A percentile compares a stretch with the other conserved stretches of the same genome.
These are phyloP conservation scores for Noctua janthe DNA, from an alignment of 2,888 invertebrate genomes.

Conservation along the genomic window DNA sequence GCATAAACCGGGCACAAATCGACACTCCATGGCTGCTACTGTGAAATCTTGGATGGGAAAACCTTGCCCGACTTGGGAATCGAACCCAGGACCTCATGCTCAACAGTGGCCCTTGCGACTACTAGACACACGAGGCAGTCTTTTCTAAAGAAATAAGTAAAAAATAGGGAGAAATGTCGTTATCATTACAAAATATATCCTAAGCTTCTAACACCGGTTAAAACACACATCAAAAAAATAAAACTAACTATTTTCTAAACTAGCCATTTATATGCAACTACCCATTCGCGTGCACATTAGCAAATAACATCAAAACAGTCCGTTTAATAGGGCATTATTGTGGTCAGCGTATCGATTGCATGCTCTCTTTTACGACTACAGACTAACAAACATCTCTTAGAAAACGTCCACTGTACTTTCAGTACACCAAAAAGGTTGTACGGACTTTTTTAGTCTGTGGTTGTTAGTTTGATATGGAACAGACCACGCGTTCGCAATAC, in stretches of 20 bases:
- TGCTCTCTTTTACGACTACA: constrained; percentile 60
- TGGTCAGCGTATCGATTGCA: constrained; percentile 73
- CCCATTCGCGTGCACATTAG: constrained; percentile 74
- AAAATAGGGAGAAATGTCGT: neutral
- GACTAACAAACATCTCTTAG: neutral
- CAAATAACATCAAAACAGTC: constrained; percentile 78
- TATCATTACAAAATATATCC: neutral
- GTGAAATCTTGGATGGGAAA: neutral
- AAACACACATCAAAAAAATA: constrained; percentile 26
- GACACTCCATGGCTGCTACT: neutral
- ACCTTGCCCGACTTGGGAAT: neutral
- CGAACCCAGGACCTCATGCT: neutral
- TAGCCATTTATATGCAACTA: constrained; percentile 68
- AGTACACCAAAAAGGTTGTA: constrained; percentile 23
- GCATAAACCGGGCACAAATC: neutral
- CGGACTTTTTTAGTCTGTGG: constrained; percentile 43
- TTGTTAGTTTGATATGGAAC: constrained; percentile 43
- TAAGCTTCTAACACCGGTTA: neutral
- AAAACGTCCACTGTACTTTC: neutral
- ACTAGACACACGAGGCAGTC: neutral
- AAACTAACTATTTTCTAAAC: constrained; percentile 26
- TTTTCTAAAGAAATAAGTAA: neutral
- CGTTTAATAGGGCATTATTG: constrained; percentile 80
- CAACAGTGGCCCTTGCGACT: neutral
- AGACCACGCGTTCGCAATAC: constrained; percentile 80